A percentile compares a stretch with the other conserved stretches of the same genome.
These are phyloP conservation scores for Meandrusa payeni DNA, from an alignment of 2,888 invertebrate species.

Conservation along the genomic window DNA sequence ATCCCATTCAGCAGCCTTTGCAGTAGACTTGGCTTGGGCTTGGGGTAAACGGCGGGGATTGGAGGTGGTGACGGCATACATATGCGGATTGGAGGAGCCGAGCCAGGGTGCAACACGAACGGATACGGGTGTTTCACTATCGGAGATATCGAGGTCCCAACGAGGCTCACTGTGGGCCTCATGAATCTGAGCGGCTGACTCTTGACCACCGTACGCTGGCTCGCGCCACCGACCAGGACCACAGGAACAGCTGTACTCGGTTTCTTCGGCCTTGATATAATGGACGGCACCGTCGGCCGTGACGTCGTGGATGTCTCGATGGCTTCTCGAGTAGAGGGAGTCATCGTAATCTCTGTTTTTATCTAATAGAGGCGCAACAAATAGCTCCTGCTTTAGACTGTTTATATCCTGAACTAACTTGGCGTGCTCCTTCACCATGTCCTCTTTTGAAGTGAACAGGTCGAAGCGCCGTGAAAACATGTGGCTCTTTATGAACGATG, in stretches of 20 bases:
- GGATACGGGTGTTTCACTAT: conserved; percentile 62
- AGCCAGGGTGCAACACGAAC: conserved; percentile 49
- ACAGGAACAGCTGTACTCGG: conserved; percentile 49
- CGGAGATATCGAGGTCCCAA: conserved; percentile 62
- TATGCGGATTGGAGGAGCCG: conserved; percentile 51
- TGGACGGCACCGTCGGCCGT: conserved; percentile 31
- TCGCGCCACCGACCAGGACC: conserved; percentile 58
- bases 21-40: conserved; percentile 51
- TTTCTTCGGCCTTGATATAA: conserved; percentile 36
- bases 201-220: conserved; percentile 50
- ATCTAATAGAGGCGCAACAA: conserved; percentile 38
- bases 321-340: too few species aligned
- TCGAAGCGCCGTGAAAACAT: conserved; percentile 40
- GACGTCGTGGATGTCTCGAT: conserved; percentile 56
- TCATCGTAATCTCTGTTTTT: conserved; percentile 65
- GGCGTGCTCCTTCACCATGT: conserved; percentile 66
- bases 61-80: conserved; percentile 52
- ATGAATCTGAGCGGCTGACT: conserved; percentile 48
- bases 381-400: conserved; percentile 58
- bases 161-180: conserved; percentile 50
- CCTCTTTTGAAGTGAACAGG: conserved; percentile 41
- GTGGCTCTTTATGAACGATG: conserved; percentile 14
- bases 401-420: conserved; percentile 73
- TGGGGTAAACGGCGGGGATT: conserved; percentile 42
- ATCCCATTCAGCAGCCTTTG: conserved; percentile 57